Evolutionary conservation across 2,113 vertebrate species (phyloP).

Genomic region (Vidua chalybeata): DNA sequence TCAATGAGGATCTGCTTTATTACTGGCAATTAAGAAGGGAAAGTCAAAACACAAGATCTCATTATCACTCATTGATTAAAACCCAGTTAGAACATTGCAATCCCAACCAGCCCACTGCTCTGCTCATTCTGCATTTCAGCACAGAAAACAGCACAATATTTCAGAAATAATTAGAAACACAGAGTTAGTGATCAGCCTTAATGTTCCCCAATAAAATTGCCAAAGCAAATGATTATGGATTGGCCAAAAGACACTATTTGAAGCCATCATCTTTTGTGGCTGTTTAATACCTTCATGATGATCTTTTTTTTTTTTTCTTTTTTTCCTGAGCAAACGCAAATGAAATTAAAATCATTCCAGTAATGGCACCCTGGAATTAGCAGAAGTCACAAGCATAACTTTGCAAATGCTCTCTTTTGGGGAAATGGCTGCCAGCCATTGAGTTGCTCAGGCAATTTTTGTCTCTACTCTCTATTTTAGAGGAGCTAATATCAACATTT

Average conservation of each 20-base stretch:
- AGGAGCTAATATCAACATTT: background rate
- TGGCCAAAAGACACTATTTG: constrained; percentile 1
- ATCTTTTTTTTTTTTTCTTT: background rate
- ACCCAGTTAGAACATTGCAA: constrained; percentile 19
- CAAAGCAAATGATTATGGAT: constrained; percentile 38
- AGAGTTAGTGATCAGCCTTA: constrained; percentile 32
- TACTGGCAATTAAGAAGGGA: constrained; percentile 55
- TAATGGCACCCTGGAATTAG: background rate
- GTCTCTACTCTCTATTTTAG: background rate
- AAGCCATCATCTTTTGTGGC: constrained; percentile 25
- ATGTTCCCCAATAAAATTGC: constrained; percentile 48
- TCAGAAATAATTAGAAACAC: constrained; percentile 60
- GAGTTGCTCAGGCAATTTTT: background rate
- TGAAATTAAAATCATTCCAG: background rate
- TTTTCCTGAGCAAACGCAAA: background rate
- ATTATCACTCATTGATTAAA: constrained; percentile 65
- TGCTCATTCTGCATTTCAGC: constrained; percentile 20
- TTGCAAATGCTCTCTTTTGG: background rate
- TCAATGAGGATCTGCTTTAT: constrained; percentile 36
- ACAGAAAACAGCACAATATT: constrained; percentile 39
- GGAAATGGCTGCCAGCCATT: background rate
- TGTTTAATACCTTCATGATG: background rate
- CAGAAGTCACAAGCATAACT: background rate
- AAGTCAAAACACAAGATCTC: constrained; percentile 60
- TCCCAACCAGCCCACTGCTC: constrained; percentile 6